Evolutionary conservation across 1,140 invertebrate species (phyloP).

Genomic region (Drosophila mauritiana): DNA sequence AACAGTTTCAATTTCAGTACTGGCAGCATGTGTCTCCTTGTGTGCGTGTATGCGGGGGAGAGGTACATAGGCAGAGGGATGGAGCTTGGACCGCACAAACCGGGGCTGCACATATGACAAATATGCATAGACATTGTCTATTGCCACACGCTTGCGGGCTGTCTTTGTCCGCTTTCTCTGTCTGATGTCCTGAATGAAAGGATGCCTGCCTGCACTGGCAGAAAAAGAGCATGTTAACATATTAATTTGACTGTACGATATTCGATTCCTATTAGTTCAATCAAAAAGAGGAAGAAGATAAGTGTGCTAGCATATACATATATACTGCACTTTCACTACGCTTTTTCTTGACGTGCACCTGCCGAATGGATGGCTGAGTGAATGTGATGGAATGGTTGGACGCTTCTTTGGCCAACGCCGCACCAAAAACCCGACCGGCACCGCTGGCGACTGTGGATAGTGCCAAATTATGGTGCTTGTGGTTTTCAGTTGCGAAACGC

Average conservation of each 20-base stretch:
- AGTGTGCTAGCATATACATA: too few relatives aligned
- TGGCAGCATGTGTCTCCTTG: conserved; percentile 15
- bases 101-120: conserved; percentile 60
- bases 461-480: conserved; percentile 56
- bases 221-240: neutral
- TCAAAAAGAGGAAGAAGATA: too few relatives aligned
- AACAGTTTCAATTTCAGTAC: conserved; percentile 78
- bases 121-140: conserved; percentile 80
- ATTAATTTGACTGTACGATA: too few relatives aligned
- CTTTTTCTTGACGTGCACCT: conserved; percentile 7
- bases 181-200: conserved; percentile 19
- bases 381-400: conserved; percentile 57
- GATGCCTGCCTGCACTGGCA: conserved; percentile 23
- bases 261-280: too few relatives aligned
- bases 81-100: conserved; percentile 39
- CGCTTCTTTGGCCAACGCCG: conserved; percentile 36
- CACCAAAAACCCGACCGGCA: conserved; percentile 13
- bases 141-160: conserved; percentile 67
- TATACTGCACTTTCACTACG: neutral
- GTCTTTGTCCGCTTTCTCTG: conserved; percentile 40
- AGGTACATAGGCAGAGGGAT: neutral
- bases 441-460: conserved; percentile 39
- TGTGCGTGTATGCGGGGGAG: conserved; percentile 3
- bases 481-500: conserved; percentile 53
- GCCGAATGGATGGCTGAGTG: conserved; percentile 19